A percentile compares a stretch with the other conserved stretches of the same genome.
phyloP scores from a whole-genome alignment of 2,797 vertebrate genomes.

The Chaetodon trifasciatus region DNA sequence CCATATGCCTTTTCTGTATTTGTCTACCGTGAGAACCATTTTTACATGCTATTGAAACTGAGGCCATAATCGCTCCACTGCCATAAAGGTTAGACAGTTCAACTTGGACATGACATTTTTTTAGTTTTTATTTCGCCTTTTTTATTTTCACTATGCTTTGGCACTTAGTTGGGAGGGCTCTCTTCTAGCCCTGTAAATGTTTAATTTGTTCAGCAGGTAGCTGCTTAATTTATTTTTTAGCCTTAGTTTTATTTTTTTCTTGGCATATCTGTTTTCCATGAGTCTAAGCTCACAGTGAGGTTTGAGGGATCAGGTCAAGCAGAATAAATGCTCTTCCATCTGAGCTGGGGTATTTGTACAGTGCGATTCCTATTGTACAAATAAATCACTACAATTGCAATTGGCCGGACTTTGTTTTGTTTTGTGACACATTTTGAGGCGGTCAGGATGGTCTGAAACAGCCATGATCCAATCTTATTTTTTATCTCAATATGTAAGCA shows the following conservation, averaged over 20 bases:
- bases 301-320: conserved; percentile 74
- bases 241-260: conserved; percentile 18
- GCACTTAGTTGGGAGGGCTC: conserved; percentile 57
- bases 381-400: conserved; percentile 88
- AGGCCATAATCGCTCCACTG: conserved; percentile 73
- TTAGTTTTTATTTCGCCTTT: conserved; percentile 57
- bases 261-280: conserved; percentile 51
- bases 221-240: conserved; percentile 70
- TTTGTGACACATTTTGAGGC: conserved; percentile 24
- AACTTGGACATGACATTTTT: conserved; percentile 39
- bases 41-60: conserved; percentile 66
- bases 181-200: conserved; percentile 57
- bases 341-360: conserved; percentile 80
- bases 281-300: conserved; percentile 69
- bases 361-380: conserved; percentile 84
- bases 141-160: conserved; percentile 65
- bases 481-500: conserved; percentile 27
- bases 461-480: background rate
- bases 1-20: conserved; percentile 78
- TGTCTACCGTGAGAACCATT: conserved; percentile 69
- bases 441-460: background rate
- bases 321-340: conserved; percentile 67
- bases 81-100: conserved; percentile 62
- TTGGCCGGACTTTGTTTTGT: conserved; percentile 37
- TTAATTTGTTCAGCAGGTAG: conserved; percentile 47